Percentiles rank a stretch among this genome's conserved stretches.
Conservation (phyloP, 2,797 vertebrate species). For the Sebastes hopkinsi region DNA sequence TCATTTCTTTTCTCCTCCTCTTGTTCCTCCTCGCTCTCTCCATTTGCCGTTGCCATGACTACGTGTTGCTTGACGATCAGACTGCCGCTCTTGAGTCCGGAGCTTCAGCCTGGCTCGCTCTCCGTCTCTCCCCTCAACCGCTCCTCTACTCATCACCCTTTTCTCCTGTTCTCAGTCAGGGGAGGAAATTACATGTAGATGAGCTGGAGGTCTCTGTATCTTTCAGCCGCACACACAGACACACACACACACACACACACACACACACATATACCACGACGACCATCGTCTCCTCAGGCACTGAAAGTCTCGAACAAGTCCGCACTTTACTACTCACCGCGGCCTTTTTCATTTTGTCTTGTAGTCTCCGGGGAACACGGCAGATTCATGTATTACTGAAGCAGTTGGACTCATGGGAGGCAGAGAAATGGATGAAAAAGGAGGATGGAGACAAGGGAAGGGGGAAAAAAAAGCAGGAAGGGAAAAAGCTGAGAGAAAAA, state of each 20-base stretch:
- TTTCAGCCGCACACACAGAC: background rate
- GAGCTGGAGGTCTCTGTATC: conserved; percentile 40
- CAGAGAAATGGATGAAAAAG: conserved; percentile 36
- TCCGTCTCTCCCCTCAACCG: conserved; percentile 45
- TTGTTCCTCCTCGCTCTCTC: conserved; percentile 34
- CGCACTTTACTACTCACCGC: conserved; percentile 9
- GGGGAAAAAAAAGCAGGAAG: background rate
- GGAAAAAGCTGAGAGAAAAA: conserved; percentile 24
- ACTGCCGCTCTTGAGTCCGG: conserved; percentile 60
- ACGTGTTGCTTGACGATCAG: conserved; percentile 72
- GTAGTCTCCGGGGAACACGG: conserved; percentile 31
- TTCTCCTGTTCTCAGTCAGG: conserved; percentile 36
- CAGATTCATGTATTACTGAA: conserved; percentile 44
- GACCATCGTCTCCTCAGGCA: conserved; percentile 37
- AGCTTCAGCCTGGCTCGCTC: conserved; percentile 48
- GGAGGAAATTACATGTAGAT: conserved; percentile 64
- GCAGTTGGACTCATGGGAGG: conserved; percentile 37
- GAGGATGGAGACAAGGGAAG: background rate
- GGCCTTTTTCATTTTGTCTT: conserved; percentile 53
- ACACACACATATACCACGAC: background rate
- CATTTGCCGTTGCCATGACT: conserved; percentile 72
- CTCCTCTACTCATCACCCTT: conserved; percentile 52
- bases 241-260: background rate
- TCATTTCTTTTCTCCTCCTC: conserved; percentile 32
- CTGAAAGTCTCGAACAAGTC: conserved; percentile 32